These are phyloP conservation scores for Pygmarrhopalites habei DNA, from an alignment of 1,140 invertebrate species.

Conservation along the genomic window DNA sequence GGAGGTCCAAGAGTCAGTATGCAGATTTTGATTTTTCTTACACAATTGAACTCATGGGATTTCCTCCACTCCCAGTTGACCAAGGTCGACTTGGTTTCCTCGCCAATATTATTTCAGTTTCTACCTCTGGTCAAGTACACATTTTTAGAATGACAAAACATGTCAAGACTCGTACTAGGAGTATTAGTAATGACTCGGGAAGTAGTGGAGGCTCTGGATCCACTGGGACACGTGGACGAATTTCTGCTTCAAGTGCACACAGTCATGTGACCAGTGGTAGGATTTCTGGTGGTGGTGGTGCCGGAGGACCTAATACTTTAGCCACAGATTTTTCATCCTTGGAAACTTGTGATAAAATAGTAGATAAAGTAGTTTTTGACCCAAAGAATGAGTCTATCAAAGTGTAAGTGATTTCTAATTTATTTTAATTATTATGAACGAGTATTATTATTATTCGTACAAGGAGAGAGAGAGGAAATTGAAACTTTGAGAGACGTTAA, in stretches of 20 bases:
- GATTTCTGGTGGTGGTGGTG: no score
- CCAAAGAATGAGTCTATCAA: conserved; percentile 30
- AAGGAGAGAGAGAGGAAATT: no score
- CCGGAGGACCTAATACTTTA: not conserved
- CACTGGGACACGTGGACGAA: not conserved
- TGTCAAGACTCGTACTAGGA: conserved; percentile 7
- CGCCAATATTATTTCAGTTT: conserved; percentile 20
- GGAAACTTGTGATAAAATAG: no score
- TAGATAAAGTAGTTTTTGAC: conserved; percentile 30
- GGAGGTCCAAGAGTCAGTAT: conserved; percentile 28
- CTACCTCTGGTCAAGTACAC: conserved; percentile 1
- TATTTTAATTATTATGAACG: no score
- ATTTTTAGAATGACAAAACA: conserved; percentile 27
- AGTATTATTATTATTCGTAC: no score
- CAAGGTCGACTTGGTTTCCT: conserved; percentile 18
- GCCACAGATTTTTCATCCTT: not conserved
- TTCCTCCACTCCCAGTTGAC: not conserved
- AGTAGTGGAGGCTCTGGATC: not conserved
- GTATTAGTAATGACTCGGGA: not conserved
- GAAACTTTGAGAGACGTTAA: no score
- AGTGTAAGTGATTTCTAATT: no score
- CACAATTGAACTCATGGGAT: conserved; percentile 23
- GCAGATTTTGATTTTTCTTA: conserved; percentile 35
- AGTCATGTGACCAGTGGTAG: not conserved
- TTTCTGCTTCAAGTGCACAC: not conserved